phyloP scores from a whole-genome alignment of 2,797 vertebrate species.

The Huso huso region DNA sequence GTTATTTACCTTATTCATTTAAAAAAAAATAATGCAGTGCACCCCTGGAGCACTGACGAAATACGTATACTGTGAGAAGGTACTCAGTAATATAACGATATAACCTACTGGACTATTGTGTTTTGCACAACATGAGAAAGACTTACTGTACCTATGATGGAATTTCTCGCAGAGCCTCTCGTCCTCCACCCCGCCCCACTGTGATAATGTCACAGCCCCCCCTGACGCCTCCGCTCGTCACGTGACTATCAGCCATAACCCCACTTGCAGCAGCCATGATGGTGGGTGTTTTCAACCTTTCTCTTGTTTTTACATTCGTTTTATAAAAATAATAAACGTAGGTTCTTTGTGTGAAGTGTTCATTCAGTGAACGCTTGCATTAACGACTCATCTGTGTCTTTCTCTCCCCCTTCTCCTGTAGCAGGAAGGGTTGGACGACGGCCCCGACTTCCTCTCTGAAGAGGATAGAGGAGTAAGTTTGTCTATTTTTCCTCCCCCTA shows the following conservation, averaged over 20 bases:
- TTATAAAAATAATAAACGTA: background rate
- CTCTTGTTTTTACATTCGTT: constrained; percentile 9
- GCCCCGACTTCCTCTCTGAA: constrained; percentile 96
- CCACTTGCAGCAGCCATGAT: constrained; percentile 73
- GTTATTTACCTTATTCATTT: too few species aligned
- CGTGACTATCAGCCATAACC: constrained; percentile 55
- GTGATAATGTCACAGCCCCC: constrained; percentile 16
- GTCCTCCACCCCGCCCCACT: too few species aligned
- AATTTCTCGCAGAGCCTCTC: too few species aligned
- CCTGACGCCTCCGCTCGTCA: constrained; percentile 48
- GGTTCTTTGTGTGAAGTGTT: too few species aligned
- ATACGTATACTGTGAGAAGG: too few species aligned
- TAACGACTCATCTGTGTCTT: too few species aligned
- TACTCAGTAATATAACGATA: too few species aligned
- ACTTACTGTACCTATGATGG: too few species aligned
- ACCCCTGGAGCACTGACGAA: too few species aligned
- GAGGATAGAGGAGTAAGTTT: constrained; percentile 94
- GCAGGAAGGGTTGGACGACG: constrained; percentile 97
- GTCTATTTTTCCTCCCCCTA: background rate
- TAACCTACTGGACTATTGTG: too few species aligned
- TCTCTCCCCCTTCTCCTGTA: constrained; percentile 28
- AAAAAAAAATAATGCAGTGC: too few species aligned
- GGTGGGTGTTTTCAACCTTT: constrained; percentile 50
- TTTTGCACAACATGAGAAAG: too few species aligned
- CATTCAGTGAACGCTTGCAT: background rate